A percentile compares a stretch with the other conserved stretches of the same genome.
Evolutionary conservation across 1,140 invertebrate genomes (phyloP).

Genomic region (Heliconius eleuchia): DNA sequence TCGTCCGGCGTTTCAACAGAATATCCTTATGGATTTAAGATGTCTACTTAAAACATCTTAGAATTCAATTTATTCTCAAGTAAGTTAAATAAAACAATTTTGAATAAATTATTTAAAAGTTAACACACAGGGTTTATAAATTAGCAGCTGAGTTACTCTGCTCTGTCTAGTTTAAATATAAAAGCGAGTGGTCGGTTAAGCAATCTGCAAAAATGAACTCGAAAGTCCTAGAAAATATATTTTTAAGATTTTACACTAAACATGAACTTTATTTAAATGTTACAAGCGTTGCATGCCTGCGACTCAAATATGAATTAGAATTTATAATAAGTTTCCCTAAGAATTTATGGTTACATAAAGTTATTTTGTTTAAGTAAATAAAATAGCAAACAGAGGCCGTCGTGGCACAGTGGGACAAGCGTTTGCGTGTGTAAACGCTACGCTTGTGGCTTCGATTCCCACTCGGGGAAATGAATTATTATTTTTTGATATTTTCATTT

Average conservation of each 20-base stretch:
- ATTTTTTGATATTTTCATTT: no score
- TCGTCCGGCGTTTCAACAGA: no score
- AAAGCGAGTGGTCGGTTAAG: slow-evolving; percentile 20
- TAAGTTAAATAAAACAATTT: background rate
- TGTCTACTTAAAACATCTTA: no score
- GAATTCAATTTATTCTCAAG: no score
- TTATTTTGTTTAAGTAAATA: slow-evolving; percentile 15
- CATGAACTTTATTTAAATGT: slow-evolving; percentile 43
- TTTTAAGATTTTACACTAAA: slow-evolving; percentile 43
- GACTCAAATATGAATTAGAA: slow-evolving; percentile 32
- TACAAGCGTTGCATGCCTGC: slow-evolving; percentile 19
- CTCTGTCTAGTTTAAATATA: slow-evolving; percentile 1
- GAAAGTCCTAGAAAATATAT: slow-evolving; percentile 42
- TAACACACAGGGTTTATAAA: background rate
- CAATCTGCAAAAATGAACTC: slow-evolving; percentile 25
- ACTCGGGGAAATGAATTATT: no score
- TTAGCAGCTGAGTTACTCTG: background rate
- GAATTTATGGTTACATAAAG: slow-evolving; percentile 1
- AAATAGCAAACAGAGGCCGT: no score
- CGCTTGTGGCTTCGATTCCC: no score
- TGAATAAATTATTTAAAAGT: background rate
- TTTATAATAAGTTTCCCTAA: slow-evolving; percentile 25
- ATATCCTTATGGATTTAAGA: no score
- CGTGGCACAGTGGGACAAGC: no score
- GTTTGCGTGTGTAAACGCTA: no score